Evolutionary conservation across 2,797 vertebrate species (phyloP).

Genomic region (Crotalus adamanteus): DNA sequence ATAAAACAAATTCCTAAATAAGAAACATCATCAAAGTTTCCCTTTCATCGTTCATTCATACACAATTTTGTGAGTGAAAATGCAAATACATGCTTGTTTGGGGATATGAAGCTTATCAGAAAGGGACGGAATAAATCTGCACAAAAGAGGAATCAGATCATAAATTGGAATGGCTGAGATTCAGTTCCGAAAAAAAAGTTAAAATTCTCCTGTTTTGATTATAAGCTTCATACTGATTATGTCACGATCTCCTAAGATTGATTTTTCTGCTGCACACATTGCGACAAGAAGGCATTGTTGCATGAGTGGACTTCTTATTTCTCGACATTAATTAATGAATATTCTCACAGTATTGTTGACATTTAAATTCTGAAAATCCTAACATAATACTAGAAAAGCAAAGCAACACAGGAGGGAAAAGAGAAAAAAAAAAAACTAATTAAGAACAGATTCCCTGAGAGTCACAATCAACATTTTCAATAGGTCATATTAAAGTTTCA

Average conservation of each 20-base stretch:
- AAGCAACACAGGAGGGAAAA: slow-evolving; percentile 42
- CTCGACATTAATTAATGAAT: slow-evolving; percentile 23
- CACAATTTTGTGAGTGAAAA: background rate
- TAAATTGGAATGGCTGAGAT: background rate
- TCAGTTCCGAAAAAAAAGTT: background rate
- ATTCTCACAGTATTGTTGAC: slow-evolving; percentile 13
- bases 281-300: background rate
- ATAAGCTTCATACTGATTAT: background rate
- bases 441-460: slow-evolving; percentile 70
- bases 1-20: background rate
- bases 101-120: background rate
- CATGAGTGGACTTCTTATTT: background rate
- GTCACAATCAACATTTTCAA: slow-evolving; percentile 67
- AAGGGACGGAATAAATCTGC: background rate
- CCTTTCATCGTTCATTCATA: background rate
- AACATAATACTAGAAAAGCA: slow-evolving; percentile 40
- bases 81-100: background rate
- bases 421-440: slow-evolving; percentile 66
- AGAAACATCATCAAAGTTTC: background rate
- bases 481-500: slow-evolving; percentile 61
- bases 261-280: background rate
- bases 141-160: background rate
- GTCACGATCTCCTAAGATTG: background rate
- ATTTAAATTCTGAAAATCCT: slow-evolving; percentile 58
- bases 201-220: background rate